Base-by-base conservation (phyloP, 2,888 invertebrate species). In the Hypercompe scribonia region DNA sequence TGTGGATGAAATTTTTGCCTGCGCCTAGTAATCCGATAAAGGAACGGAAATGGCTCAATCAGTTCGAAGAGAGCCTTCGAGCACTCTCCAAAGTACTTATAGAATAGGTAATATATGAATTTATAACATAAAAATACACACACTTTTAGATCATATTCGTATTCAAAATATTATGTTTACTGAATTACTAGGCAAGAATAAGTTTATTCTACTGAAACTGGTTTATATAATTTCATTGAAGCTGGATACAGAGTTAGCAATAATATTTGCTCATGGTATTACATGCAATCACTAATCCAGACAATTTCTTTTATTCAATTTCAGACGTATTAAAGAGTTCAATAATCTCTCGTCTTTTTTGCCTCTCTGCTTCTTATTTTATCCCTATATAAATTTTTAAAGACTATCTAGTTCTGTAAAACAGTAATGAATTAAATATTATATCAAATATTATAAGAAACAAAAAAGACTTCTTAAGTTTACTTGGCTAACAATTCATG, bases 401-500 rank as follows among this genome's bases (percentile, higher is more conserved):
- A 21, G 21, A 7, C 24, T 39, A 39, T 8, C 24, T 8, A 50
- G 24, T 50, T 50, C 21, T 50, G 7, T 50, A 1, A 50, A 50
- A 50, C 2, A 50, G 24, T 54, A 54, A 54, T n/a, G n/a, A n/a
- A n/a, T 54, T 21, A 21, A 46, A 46, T 21, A 5, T 21, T 46
- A 46, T 4, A 4, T 1, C 31, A 42, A 65, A 18, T 34, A 24
- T 10, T 28, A 65, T n/a, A 21, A 7, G 10, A 18, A 33, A 13
- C 13, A 33, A 34, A 24, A 8, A n/a, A n/a, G n/a, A n/a, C n/a
- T n/a, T n/a, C n/a, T 10, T n/a, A 8, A 13, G 63, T 70, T 70
- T 70, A 21, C 11, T 63, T 42, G 33, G 13, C 58, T n/a, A 42
- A 64, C 67, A 72, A 72, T 68, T 54, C 58, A 67, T 50, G 39